Evolutionary conservation across 1,140 invertebrate genomes (phyloP).

Genomic region (Drosophila azteca): DNA sequence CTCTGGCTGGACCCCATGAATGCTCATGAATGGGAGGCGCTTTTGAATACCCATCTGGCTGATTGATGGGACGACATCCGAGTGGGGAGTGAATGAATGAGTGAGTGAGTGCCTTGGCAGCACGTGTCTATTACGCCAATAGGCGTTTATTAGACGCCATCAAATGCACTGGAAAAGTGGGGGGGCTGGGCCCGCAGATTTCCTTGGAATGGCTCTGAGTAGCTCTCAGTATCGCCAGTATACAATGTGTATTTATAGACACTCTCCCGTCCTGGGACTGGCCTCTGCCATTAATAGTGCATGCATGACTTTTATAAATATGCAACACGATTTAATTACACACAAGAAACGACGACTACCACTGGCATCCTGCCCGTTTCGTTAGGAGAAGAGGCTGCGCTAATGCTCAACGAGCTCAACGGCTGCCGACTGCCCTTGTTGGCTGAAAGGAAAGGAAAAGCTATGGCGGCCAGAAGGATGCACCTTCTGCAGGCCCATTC

Average conservation of each 20-base stretch:
- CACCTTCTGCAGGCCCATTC: too few species aligned
- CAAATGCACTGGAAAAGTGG: slow-evolving; percentile 25
- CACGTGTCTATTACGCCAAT: slow-evolving; percentile 76
- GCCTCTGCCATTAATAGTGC: slow-evolving; percentile 50
- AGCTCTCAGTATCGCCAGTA: slow-evolving; percentile 9
- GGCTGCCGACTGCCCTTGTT: background rate
- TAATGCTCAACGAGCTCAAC: too few species aligned
- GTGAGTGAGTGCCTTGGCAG: slow-evolving; percentile 20
- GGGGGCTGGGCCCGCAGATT: slow-evolving; percentile 1
- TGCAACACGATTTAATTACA: slow-evolving; percentile 72
- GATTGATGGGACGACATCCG: slow-evolving; percentile 34
- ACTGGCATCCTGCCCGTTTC: slow-evolving; percentile 45
- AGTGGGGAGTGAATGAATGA: background rate
- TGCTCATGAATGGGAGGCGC: slow-evolving; percentile 38
- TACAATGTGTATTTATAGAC: slow-evolving; percentile 52
- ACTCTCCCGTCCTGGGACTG: slow-evolving; percentile 3
- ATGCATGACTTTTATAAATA: slow-evolving; percentile 73
- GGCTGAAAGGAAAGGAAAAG: background rate
- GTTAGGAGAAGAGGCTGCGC: slow-evolving; percentile 16
- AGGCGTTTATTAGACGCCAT: slow-evolving; percentile 69
- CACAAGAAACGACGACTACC: slow-evolving; percentile 21
- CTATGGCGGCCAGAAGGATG: background rate
- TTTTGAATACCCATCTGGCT: slow-evolving; percentile 49
- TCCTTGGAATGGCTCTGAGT: background rate
- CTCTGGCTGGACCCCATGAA: background rate